These are phyloP conservation scores for Diadophis punctatus DNA, from an alignment of 2,113 vertebrate species.

Conservation along the genomic window DNA sequence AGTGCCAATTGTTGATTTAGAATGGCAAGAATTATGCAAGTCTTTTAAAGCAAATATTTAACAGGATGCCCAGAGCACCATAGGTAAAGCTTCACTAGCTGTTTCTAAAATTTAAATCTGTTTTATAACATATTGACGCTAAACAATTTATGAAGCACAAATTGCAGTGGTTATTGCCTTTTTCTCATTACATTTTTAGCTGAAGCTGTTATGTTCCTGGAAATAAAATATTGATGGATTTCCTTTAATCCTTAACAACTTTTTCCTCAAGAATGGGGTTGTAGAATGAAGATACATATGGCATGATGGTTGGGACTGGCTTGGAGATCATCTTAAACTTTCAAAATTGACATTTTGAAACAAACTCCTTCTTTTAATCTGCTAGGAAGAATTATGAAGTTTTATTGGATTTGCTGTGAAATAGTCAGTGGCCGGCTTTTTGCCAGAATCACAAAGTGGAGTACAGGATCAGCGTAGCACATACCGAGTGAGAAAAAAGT, in stretches of 20 bases:
- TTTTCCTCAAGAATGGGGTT: not conserved
- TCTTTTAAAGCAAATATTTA: constrained; percentile 7
- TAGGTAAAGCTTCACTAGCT: constrained; percentile 11
- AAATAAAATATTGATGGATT: not conserved
- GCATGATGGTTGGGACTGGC: not conserved
- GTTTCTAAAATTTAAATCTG: constrained; percentile 24
- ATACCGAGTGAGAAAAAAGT: not conserved
- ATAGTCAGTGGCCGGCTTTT: not conserved
- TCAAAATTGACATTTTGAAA: not conserved
- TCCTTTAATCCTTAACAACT: not conserved
- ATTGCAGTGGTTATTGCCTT: constrained; percentile 17
- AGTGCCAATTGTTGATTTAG: not conserved
- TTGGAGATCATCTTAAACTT: not conserved
- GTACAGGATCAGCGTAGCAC: not conserved
- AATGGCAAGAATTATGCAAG: not conserved
- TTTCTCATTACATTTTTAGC: constrained; percentile 20
- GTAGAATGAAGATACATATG: not conserved
- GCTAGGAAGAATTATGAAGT: not conserved
- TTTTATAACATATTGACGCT: constrained; percentile 6
- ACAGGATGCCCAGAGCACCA: not conserved
- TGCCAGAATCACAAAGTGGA: not conserved
- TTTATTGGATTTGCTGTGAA: not conserved
- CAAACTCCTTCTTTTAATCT: not conserved
- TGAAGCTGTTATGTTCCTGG: not conserved
- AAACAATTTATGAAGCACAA: constrained; percentile 25